Percentiles rank a stretch among this genome's conserved stretches.
phyloP scores from a whole-genome alignment of 1,140 invertebrate species.

The Cheumatopsyche charites region DNA sequence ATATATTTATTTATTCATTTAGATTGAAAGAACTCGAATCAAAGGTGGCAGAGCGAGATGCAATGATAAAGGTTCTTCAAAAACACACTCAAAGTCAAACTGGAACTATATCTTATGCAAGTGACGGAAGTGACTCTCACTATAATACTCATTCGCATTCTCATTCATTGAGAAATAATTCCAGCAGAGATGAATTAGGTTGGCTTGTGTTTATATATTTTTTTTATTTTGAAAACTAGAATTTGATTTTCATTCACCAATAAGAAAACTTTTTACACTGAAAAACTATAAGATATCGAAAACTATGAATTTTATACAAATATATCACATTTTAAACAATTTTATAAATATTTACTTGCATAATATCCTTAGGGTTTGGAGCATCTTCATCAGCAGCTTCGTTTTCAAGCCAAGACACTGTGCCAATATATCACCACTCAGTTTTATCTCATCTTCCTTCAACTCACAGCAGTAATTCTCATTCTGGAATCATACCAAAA shows the following conservation, averaged over 20 bases:
- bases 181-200: constrained; percentile 60
- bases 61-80: constrained; percentile 88
- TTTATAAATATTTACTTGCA: no score
- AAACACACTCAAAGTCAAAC: constrained; percentile 76
- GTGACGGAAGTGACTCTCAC: constrained; percentile 51
- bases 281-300: no score
- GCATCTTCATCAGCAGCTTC: constrained; percentile 56
- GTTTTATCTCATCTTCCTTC: constrained; percentile 57
- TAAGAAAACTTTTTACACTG: no score
- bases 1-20: constrained; percentile 26
- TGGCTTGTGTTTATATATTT: constrained; percentile 10
- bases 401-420: constrained; percentile 59
- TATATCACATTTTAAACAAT: no score
- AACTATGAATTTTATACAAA: no score
- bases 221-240: not conserved
- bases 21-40: constrained; percentile 88
- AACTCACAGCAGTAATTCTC: constrained; percentile 45
- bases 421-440: constrained; percentile 52
- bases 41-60: constrained; percentile 85
- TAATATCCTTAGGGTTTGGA: constrained; percentile 52
- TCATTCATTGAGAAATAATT: constrained; percentile 58
- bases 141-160: constrained; percentile 47
- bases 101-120: constrained; percentile 62
- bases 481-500: constrained; percentile 38
- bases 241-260: no score